phyloP scores from a whole-genome alignment of 2,797 vertebrate species.

The Pangasius macronema region DNA sequence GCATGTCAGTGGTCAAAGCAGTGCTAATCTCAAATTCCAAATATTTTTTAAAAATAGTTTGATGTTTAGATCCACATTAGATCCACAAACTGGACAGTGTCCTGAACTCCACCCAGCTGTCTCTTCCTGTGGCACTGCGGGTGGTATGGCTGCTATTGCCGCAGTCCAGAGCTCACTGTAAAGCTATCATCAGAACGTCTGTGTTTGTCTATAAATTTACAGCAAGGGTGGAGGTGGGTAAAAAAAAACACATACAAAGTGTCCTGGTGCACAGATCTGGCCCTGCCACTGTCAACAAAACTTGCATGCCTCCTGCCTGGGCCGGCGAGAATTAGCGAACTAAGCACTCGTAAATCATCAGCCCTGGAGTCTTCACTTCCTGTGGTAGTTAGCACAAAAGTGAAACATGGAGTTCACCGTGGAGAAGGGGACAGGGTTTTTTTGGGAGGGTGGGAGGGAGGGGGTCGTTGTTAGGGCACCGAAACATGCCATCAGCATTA shows the following conservation, averaged over 20 bases:
- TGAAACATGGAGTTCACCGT: slow-evolving; percentile 54
- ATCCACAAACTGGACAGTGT: background rate
- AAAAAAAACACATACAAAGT: slow-evolving; percentile 31
- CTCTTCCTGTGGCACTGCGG: slow-evolving; percentile 25
- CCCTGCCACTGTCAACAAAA: slow-evolving; percentile 58
- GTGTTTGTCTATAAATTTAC: slow-evolving; percentile 58
- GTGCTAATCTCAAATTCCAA: background rate
- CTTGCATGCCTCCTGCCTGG: slow-evolving; percentile 56
- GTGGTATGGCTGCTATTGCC: slow-evolving; percentile 34
- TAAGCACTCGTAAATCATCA: slow-evolving; percentile 67
- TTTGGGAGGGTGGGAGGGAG: background rate
- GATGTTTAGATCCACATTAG: background rate
- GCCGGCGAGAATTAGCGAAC: slow-evolving; percentile 64
- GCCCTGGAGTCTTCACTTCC: slow-evolving; percentile 60
- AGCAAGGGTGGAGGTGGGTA: slow-evolving; percentile 41
- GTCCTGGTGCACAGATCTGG: slow-evolving; percentile 37
- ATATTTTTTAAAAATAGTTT: background rate
- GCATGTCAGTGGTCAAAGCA: background rate
- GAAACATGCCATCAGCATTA: slow-evolving; percentile 54
- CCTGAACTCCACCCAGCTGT: slow-evolving; percentile 21
- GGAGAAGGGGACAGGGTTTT: slow-evolving; percentile 32
- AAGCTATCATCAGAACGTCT: slow-evolving; percentile 48
- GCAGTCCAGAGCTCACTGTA: slow-evolving; percentile 32
- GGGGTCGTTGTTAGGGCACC: slow-evolving; percentile 13
- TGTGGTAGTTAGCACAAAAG: slow-evolving; percentile 62